Percentiles rank a stretch among this genome's conserved stretches.
phyloP scores from a whole-genome alignment of 2,113 vertebrate species.

The Mionectes macconnelli region DNA sequence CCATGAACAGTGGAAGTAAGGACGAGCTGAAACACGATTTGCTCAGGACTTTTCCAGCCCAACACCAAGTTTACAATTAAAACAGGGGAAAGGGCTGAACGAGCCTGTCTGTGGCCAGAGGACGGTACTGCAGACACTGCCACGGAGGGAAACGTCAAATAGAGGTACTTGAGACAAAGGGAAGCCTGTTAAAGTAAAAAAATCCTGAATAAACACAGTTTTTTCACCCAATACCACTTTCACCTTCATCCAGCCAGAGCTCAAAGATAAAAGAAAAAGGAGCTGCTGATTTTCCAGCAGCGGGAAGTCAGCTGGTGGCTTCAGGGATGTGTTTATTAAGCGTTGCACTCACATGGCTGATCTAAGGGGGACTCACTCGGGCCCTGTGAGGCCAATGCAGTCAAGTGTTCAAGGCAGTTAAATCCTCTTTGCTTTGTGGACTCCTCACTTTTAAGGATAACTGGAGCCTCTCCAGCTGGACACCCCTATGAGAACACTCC shows the following conservation, averaged over 20 bases:
- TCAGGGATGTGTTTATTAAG: neutral
- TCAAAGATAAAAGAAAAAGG: neutral
- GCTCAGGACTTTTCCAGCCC: neutral
- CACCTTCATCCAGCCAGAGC: neutral
- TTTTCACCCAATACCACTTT: neutral
- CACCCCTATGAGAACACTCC: neutral
- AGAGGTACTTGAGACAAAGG: neutral
- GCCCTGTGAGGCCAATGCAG: rapidly evolving
- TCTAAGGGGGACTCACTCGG: rapidly evolving
- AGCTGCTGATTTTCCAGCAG: neutral
- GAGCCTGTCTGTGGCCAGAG: neutral
- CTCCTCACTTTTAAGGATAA: neutral
- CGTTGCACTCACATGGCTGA: rapidly evolving
- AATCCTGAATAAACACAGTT: conserved; percentile 13
- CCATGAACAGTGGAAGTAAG: neutral
- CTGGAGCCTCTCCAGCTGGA: neutral
- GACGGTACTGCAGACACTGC: neutral
- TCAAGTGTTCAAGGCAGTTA: rapidly evolving
- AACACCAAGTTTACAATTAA: neutral
- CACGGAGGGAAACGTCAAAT: neutral
- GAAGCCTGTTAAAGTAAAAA: neutral
- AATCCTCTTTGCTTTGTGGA: neutral
- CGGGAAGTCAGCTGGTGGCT: neutral
- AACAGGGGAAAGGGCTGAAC: neutral
- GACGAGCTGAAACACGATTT: neutral